Base-by-base conservation (phyloP, 2,113 vertebrate genomes). In the Chaenocephalus aceratus region DNA sequence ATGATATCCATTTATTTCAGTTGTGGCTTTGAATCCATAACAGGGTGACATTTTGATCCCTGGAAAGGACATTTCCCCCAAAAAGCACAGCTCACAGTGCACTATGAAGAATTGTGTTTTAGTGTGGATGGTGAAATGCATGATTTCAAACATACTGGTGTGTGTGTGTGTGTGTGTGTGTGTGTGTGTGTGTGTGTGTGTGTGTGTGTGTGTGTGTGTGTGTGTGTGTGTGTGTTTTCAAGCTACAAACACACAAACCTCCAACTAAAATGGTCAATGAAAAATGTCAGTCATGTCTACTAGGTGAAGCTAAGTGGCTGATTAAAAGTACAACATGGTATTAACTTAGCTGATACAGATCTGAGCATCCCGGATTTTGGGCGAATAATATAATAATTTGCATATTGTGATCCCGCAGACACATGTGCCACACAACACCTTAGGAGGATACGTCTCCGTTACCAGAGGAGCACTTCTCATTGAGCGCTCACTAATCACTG, bases 401-500 rank as follows among this genome's bases (percentile, higher is more conserved):
- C 51, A 72, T n/a, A 52, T 14, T 45, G 48, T 18, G 26, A 52
- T 36, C 63, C 73, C 26, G 52, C n/a, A 72, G 1, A 18, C 72
- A 79, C 70, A 77, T 64, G 60, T 69, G 72, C 73, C 73, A 62
- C 78, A 75, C 57, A 81, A 56, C 83, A 91, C 80, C 74, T 89
- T 46, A 36, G 76, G 78, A 81, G 23, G 75, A 76, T 73, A 76
- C 72, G 82, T 90, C 90, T 80, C 65, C 49, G 72, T 48, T 70
- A 79, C n/a, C n/a, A 80, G 83, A 81, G 73, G 14, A 87, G 77
- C 80, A 82, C 80, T 85, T 91, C 86, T 88, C 75, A 66, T 13
- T 77, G 84, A 89, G 83, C 75, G 68, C 81, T 71, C 79, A 72
- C 88, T 93, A 94, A 94, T 91, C 91, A 88, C 88, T 82, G 74